phyloP scores from a whole-genome alignment of 1,140 invertebrate species.

The Panagrolaimus sp. region DNA sequence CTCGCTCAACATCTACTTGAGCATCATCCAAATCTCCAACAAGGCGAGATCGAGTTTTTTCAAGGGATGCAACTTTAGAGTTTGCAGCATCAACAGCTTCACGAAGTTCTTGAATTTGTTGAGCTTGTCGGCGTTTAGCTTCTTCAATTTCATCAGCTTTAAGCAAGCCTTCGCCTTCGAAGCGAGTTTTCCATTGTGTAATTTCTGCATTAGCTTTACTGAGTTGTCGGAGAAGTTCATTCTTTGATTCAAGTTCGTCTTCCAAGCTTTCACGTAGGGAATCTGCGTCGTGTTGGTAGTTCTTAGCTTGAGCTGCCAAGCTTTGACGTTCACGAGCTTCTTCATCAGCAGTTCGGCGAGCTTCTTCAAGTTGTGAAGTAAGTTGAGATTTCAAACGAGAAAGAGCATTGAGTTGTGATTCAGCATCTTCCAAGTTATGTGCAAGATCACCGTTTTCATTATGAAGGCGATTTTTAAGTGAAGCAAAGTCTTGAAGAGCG shows the following conservation, averaged over 20 bases:
- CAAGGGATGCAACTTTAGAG: constrained; percentile 88
- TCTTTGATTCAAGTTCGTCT: constrained; percentile 75
- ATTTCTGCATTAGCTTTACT: constrained; percentile 90
- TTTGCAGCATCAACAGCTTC: constrained; percentile 94
- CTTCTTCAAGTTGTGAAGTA: constrained; percentile 89
- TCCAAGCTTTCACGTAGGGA: constrained; percentile 87
- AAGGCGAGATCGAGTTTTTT: constrained; percentile 94
- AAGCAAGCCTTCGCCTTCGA: constrained; percentile 90
- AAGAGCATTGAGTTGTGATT: constrained; percentile 82
- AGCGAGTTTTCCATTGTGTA: constrained; percentile 87
- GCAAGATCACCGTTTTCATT: constrained; percentile 91
- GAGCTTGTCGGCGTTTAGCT: constrained; percentile 90
- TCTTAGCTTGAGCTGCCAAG: constrained; percentile 64
- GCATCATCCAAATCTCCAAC: constrained; percentile 95
- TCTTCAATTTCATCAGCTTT: constrained; percentile 95
- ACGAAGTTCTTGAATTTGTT: constrained; percentile 89
- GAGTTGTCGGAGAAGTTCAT: constrained; percentile 78
- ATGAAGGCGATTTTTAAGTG: constrained; percentile 87
- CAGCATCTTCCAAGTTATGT: constrained; percentile 89
- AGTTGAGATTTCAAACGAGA: constrained; percentile 93
- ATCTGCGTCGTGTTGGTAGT: constrained; percentile 93
- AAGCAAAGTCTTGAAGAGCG: constrained; percentile 87
- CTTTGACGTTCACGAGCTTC: constrained; percentile 64
- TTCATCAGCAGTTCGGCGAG: constrained; percentile 91
- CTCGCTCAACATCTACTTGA: constrained; percentile 83